Conservation (phyloP, 1,140 invertebrate genomes). For the Papilio polytes region DNA sequence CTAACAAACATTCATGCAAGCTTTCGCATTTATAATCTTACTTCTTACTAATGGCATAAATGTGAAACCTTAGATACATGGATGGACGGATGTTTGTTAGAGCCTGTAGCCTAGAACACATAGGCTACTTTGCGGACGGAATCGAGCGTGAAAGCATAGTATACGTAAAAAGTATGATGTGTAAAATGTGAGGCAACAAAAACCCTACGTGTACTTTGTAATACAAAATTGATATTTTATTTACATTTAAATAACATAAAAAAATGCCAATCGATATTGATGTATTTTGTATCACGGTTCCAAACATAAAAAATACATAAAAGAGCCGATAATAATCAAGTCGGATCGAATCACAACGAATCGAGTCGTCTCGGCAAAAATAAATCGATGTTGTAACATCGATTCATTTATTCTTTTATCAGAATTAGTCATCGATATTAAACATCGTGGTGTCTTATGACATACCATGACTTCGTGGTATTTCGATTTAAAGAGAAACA, state of each 20-base stretch:
- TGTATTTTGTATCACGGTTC: background rate
- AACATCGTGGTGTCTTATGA: slow-evolving; percentile 10
- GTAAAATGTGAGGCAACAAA: too few species aligned
- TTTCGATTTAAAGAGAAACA: slow-evolving; percentile 3
- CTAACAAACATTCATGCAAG: too few species aligned
- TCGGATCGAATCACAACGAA: slow-evolving; percentile 44
- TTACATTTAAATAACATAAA: background rate
- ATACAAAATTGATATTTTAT: background rate
- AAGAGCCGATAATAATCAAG: slow-evolving; percentile 37
- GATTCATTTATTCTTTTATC: slow-evolving; percentile 29
- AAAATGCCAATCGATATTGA: background rate
- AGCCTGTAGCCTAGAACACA: too few species aligned
- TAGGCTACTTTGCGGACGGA: too few species aligned
- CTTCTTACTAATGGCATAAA: too few species aligned
- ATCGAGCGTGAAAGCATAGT: too few species aligned
- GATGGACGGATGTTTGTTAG: too few species aligned
- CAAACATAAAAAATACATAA: slow-evolving; percentile 1
- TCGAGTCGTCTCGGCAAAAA: slow-evolving; percentile 40
- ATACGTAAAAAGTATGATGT: too few species aligned
- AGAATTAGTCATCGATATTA: slow-evolving; percentile 44
- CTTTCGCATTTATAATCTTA: too few species aligned
- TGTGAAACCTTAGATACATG: too few species aligned
- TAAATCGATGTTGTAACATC: slow-evolving; percentile 31
- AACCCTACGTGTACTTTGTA: too few species aligned
- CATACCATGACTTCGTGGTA: slow-evolving; percentile 2